Conservation (phyloP, 2,113 vertebrate species). For the Apteryx mantelli region DNA sequence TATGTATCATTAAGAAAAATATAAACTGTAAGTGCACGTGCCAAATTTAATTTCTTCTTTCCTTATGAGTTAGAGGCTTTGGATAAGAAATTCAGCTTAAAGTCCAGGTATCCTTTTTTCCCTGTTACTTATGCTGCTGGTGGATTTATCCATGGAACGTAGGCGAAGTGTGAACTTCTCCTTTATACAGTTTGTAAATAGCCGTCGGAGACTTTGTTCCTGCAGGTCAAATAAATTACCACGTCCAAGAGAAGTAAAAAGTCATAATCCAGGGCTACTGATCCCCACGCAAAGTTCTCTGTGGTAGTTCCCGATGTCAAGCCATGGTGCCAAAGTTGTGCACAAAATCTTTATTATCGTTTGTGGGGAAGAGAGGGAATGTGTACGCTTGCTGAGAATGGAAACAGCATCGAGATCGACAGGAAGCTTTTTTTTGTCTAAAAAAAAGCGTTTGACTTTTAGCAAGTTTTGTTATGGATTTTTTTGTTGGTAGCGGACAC, state of each 20-base stretch:
- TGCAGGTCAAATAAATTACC: accelerated
- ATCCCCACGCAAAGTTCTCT: not conserved
- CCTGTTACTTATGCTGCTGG: not conserved
- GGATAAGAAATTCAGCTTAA: not conserved
- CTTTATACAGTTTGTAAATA: not conserved
- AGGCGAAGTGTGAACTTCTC: not conserved
- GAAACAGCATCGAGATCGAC: not conserved
- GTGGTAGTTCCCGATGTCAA: not conserved
- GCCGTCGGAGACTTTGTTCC: not conserved
- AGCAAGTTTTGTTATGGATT: not conserved
- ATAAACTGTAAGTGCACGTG: not conserved
- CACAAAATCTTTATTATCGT: not conserved
- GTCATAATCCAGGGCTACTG: not conserved
- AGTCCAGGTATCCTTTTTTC: not conserved
- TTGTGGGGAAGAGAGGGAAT: too few species aligned
- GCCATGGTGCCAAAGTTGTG: not conserved
- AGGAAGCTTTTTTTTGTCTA: not conserved
- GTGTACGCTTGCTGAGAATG: too few species aligned
- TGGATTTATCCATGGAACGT: not conserved
- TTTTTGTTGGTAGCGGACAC: not conserved
- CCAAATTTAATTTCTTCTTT: not conserved
- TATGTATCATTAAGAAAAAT: not conserved
- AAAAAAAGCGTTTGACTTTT: not conserved
- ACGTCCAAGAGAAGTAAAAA: not conserved
- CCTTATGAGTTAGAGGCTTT: not conserved